Evolutionary conservation across 2,797 vertebrate genomes (phyloP).

Genomic region (Sternotherus odoratus): DNA sequence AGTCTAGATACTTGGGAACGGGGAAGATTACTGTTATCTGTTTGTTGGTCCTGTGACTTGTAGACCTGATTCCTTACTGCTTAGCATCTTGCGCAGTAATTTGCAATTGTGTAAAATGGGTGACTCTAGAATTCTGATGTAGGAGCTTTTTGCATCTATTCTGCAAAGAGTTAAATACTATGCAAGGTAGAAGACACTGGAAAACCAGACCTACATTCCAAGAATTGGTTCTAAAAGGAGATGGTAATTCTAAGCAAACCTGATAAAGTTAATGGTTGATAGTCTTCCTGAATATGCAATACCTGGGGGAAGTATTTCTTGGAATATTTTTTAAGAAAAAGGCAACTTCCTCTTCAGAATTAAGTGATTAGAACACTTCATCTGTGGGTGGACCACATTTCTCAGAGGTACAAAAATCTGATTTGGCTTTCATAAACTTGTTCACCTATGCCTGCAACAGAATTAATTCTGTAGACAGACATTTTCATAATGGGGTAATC

Average conservation of each 20-base stretch:
- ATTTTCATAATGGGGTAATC: background rate
- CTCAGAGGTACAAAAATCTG: background rate
- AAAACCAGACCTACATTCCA: background rate
- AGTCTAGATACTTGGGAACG: background rate
- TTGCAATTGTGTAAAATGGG: fast-evolving
- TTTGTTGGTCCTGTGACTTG: background rate
- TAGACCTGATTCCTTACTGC: background rate
- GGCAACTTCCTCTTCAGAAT: background rate
- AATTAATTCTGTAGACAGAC: background rate
- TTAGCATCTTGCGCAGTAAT: background rate
- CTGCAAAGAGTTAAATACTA: background rate
- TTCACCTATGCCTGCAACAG: background rate
- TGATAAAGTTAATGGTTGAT: background rate
- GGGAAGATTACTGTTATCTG: background rate
- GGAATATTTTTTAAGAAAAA: background rate
- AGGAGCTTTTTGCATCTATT: background rate
- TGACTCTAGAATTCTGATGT: background rate
- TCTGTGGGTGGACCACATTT: background rate
- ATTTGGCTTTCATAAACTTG: background rate
- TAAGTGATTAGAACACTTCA: background rate
- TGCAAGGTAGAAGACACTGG: background rate
- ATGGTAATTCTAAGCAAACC: background rate
- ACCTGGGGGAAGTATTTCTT: background rate
- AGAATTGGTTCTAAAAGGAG: background rate
- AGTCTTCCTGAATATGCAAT: background rate